These are phyloP conservation scores for Notothenia rossii DNA, from an alignment of 2,113 vertebrate genomes.

Conservation along the genomic window DNA sequence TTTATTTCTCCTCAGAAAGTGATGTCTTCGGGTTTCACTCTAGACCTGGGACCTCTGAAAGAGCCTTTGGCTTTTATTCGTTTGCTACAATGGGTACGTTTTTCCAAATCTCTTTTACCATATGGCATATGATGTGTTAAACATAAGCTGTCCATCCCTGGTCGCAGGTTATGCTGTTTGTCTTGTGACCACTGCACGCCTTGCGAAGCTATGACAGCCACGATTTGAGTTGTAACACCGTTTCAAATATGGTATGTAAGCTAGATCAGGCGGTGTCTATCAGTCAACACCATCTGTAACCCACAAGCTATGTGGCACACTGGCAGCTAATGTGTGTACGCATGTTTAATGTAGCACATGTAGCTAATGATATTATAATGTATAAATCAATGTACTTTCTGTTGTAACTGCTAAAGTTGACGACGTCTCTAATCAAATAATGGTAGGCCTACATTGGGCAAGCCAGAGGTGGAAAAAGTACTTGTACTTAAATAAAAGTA, in stretches of 20 bases:
- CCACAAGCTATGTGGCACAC: too few species aligned
- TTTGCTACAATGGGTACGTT: slow-evolving; percentile 92
- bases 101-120: background rate
- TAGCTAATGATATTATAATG: background rate
- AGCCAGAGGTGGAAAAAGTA: too few species aligned
- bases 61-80: slow-evolving; percentile 95
- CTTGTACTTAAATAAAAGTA: too few species aligned
- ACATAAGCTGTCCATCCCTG: slow-evolving; percentile 1
- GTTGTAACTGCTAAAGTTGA: background rate
- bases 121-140: slow-evolving; percentile 23
- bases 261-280: background rate
- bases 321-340: background rate
- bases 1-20: slow-evolving; percentile 71
- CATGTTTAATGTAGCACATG: background rate
- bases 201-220: slow-evolving; percentile 4
- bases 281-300: background rate
- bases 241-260: slow-evolving; percentile 25
- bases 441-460: too few species aligned
- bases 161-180: slow-evolving; percentile 23
- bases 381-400: background rate
- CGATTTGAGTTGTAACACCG: slow-evolving; percentile 21
- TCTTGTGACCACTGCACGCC: slow-evolving; percentile 65
- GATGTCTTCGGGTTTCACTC: slow-evolving; percentile 72
- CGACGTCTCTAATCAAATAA: background rate
- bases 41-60: slow-evolving; percentile 88